A percentile compares a stretch with the other conserved stretches of the same genome.
phyloP scores from a whole-genome alignment of 2,888 invertebrate species.

The Deroplatys truncata region DNA sequence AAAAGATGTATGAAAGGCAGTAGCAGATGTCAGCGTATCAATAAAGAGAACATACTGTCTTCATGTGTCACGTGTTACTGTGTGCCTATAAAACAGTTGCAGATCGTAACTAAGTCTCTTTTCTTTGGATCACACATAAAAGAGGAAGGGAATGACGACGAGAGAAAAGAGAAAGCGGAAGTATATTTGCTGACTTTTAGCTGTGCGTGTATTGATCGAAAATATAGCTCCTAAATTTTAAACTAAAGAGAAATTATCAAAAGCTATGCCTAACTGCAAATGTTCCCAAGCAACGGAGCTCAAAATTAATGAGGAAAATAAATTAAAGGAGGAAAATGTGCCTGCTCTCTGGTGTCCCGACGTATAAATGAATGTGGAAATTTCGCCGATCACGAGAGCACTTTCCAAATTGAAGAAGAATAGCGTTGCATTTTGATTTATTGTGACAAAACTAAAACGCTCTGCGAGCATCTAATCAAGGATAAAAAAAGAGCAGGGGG shows the following conservation, averaged over 20 bases:
- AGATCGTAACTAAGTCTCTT: too few species aligned
- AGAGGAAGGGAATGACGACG: too few species aligned
- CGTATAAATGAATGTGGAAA: not conserved
- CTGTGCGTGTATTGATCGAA: not conserved
- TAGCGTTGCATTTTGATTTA: not conserved
- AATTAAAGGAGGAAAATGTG: not conserved
- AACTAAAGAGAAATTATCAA: not conserved
- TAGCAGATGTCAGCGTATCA: too few species aligned
- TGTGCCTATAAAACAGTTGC: too few species aligned
- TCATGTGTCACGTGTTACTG: too few species aligned
- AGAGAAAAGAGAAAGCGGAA: too few species aligned
- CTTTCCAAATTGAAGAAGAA: not conserved
- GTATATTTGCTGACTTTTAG: too few species aligned
- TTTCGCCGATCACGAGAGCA: not conserved
- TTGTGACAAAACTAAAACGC: not conserved
- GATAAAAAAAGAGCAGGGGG: not conserved
- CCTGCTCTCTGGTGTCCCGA: not conserved
- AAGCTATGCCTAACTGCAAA: not conserved
- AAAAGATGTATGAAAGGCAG: too few species aligned
- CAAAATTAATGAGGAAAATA: not conserved
- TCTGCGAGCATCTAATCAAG: not conserved
- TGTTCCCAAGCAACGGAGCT: not conserved
- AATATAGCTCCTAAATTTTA: not conserved
- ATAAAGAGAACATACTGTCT: too few species aligned
- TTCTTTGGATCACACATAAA: too few species aligned